These are phyloP conservation scores for Hydropsyche betteni DNA, from an alignment of 2,888 invertebrate genomes.

Conservation along the genomic window DNA sequence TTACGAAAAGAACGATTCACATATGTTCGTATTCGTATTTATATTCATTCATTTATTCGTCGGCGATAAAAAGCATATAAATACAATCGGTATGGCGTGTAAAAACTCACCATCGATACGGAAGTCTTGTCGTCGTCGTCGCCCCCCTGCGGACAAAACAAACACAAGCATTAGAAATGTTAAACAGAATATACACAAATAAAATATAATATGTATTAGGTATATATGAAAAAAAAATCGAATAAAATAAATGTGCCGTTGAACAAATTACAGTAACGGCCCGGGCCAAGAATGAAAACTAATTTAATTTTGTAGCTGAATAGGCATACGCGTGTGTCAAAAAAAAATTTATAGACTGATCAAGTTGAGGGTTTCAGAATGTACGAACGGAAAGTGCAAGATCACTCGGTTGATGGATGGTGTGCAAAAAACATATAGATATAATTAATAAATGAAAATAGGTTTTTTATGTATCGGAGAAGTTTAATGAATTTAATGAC, in stretches of 20 bases:
- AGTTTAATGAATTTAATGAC: no score
- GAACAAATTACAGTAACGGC: conserved; percentile 17
- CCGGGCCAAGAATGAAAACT: conserved; percentile 1
- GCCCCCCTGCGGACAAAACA: conserved; percentile 69
- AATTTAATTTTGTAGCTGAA: conserved; percentile 15
- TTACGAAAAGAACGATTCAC: background rate
- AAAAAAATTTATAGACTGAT: no score
- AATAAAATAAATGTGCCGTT: background rate
- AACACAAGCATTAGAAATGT: conserved; percentile 53
- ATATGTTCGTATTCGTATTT: no score
- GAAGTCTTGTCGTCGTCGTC: conserved; percentile 80
- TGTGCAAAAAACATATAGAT: conserved; percentile 1
- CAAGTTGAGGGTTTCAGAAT: background rate
- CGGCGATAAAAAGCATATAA: background rate
- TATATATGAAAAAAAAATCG: background rate
- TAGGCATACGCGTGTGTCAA: background rate
- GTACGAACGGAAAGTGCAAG: conserved; percentile 11
- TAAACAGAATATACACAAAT: conserved; percentile 56
- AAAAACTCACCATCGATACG: conserved; percentile 74
- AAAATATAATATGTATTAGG: conserved; percentile 56
- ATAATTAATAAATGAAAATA: background rate
- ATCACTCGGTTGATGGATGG: conserved; percentile 12
- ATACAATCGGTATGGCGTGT: conserved; percentile 22
- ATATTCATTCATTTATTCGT: no score
- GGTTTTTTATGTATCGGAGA: no score